A percentile compares a stretch with the other conserved stretches of the same genome.
Conservation (phyloP, 2,113 vertebrate genomes). For the Anarrhichthys ocellatus region DNA sequence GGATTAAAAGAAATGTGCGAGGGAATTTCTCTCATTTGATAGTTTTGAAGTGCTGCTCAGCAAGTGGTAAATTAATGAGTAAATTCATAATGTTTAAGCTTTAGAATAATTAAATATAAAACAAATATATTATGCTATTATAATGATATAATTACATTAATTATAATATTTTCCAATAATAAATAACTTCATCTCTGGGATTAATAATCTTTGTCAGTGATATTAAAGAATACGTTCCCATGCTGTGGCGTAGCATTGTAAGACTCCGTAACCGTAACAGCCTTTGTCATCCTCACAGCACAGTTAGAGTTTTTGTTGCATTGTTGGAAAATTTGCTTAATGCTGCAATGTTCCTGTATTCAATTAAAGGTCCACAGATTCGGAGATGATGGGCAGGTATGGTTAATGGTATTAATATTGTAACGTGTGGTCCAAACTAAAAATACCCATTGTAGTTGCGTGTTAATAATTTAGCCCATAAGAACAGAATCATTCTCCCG, state of each 20-base stretch:
- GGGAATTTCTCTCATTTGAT: neutral
- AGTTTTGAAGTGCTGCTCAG: conserved; percentile 1
- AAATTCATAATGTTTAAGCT: neutral
- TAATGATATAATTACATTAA: neutral
- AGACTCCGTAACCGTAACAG: conserved; percentile 1
- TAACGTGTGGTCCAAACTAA: conserved; percentile 31
- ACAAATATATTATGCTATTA: neutral
- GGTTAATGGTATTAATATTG: conserved; percentile 68
- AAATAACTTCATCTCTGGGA: neutral
- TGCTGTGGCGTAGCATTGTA: neutral
- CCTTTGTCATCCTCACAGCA: conserved; percentile 26
- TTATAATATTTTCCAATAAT: neutral
- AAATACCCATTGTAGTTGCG: conserved; percentile 49
- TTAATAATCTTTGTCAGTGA: neutral
- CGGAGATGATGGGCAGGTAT: conserved; percentile 50
- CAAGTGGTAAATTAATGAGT: conserved; percentile 7
- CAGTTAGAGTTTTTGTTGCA: neutral
- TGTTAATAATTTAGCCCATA: conserved; percentile 63
- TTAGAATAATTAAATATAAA: conserved; percentile 7
- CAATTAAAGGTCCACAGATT: conserved; percentile 42
- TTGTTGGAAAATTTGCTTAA: conserved; percentile 29
- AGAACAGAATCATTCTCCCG: conserved; percentile 14
- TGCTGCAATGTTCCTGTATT: neutral
- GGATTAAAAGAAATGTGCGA: neutral
- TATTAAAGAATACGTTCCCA: neutral